phyloP scores from a whole-genome alignment of 2,888 invertebrate species.

The Conistra vaccinii region DNA sequence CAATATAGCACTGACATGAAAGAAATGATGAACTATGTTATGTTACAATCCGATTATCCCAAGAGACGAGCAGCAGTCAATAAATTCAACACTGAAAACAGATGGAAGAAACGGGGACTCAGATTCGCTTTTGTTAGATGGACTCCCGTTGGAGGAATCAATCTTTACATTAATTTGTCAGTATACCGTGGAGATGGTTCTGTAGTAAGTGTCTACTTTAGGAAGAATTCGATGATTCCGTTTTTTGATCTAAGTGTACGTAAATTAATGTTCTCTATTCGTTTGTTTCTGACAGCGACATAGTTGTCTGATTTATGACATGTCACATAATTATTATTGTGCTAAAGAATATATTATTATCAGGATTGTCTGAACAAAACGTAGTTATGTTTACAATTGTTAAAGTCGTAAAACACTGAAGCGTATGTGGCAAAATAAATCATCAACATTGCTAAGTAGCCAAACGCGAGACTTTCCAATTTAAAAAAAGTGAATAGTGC shows the following conservation, averaged over 20 bases:
- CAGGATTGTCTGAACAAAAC: too few relatives aligned
- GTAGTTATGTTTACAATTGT: not conserved
- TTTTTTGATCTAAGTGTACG: constrained; percentile 92
- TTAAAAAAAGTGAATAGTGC: not conserved
- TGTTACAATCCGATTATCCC: constrained; percentile 76
- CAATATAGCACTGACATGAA: constrained; percentile 72
- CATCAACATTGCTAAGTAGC: not conserved
- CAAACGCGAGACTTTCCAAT: not conserved
- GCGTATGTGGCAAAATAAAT: not conserved
- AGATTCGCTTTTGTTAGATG: constrained; percentile 85
- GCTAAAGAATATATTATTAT: not conserved
- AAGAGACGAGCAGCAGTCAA: constrained; percentile 81
- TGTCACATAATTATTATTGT: too few relatives aligned
- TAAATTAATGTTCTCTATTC: constrained; percentile 50
- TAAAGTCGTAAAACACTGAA: not conserved
- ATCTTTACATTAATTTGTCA: constrained; percentile 86
- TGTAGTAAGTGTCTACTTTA: constrained; percentile 92
- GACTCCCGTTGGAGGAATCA: constrained; percentile 89
- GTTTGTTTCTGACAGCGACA: not conserved
- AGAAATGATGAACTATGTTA: constrained; percentile 38
- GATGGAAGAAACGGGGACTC: constrained; percentile 93
- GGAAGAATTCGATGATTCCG: constrained; percentile 91
- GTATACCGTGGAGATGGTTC: constrained; percentile 92
- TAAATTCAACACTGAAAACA: constrained; percentile 90
- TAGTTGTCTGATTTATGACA: not conserved